phyloP scores from a whole-genome alignment of 2,113 vertebrate genomes.

The Hypomesus transpacificus region DNA sequence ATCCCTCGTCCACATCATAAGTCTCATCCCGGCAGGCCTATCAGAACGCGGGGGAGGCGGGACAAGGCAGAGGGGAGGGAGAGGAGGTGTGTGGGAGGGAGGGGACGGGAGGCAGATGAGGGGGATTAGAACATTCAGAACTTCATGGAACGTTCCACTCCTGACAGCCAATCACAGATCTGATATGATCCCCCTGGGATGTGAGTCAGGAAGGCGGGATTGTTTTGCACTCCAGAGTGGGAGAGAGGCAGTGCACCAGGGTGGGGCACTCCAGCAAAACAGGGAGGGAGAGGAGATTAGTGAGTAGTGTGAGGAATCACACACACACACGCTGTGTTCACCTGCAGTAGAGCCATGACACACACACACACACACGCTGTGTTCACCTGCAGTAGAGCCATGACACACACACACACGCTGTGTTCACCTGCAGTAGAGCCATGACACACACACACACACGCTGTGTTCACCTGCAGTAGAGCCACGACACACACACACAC shows the following conservation, averaged over 20 bases:
- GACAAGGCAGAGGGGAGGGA: neutral
- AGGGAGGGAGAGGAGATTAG: neutral
- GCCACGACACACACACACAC: neutral
- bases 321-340: neutral
- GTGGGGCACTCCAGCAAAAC: too few species aligned
- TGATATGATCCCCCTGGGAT: too few species aligned
- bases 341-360: too few species aligned
- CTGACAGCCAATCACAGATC: too few species aligned
- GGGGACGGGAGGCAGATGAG: neutral
- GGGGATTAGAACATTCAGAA: neutral
- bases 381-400: too few species aligned
- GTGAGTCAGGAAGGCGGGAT: too few species aligned
- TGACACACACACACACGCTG: neutral
- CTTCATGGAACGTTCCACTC: too few species aligned
- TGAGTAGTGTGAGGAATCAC: neutral
- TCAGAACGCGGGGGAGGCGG: neutral
- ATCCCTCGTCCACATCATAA: constrained; percentile 71
- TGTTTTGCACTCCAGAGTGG: neutral
- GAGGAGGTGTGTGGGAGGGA: neutral
- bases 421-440: constrained; percentile 68
- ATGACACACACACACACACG: constrained; percentile 27
- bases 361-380: too few species aligned
- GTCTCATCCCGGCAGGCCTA: constrained; percentile 72
- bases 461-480: too few species aligned
- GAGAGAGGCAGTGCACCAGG: neutral